Base-by-base conservation (phyloP, 2,888 invertebrate species). In the Nomada fucata region DNA sequence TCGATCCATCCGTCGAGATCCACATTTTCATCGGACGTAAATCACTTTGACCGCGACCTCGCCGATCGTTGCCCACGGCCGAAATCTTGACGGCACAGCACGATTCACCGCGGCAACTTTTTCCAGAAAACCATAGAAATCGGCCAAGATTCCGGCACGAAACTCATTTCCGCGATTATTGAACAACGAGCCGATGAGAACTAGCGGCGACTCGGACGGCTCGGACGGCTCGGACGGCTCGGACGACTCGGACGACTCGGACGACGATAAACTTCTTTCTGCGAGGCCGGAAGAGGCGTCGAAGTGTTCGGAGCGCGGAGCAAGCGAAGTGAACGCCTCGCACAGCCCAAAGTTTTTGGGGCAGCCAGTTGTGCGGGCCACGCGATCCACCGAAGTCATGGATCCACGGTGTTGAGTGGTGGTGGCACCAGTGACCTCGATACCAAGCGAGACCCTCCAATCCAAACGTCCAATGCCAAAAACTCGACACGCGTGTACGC, bases 371-470 rank as follows among this genome's bases (percentile, higher is more conserved):
- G 85, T 76, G 88, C 88, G 89, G 87, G 86, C 89, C 89, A 90
- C 89, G 88, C 90, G 90, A 89, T 86, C 85, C 87, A 85, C 85
- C 86, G 88, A 81, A 87, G 87, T 83, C 80, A 86, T 86, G 90
- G 86, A 89, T 89, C 88, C 90, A 85, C 69, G 84, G 50, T 73
- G 77, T 67, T 68, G 83, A 86, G 91, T 87, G 89, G 91, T 91
- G 92, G 93, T 92, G 93, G 93, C 91, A 93, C 88, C 90, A 88
- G 90, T 93, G 93, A 93, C 93, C 93, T 93, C 93, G 93, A 93
- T 93, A 92, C 88, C 86, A 89, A 85, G 86, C 89, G 89, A 89
- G 90, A 87, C 89, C 91, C 90, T 88, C 91, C 92, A 90, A 91
- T 91, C 90, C 87, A 88, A 89, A 91, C 88, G 88, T 89, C 91